Evolutionary conservation across 2,797 vertebrate species (phyloP), one percentile per base, ranked within the genome.

Genomic region (Anas bahamensis): DNA sequence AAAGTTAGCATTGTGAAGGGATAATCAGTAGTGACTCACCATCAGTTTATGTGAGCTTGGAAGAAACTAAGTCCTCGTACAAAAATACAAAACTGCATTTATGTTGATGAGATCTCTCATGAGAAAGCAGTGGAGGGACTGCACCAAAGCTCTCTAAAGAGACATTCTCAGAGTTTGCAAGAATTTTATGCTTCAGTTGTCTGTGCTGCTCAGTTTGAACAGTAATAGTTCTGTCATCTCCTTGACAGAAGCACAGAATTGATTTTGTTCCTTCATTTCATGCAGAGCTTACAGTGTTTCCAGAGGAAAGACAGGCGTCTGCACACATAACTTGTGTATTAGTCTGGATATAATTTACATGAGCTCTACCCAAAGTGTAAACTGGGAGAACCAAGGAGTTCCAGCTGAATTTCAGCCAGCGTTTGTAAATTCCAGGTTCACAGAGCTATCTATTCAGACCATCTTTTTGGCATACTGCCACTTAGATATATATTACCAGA

Each of bases 181-280:
- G 66, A 74, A 88, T 90, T 77, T 89, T 72, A 56, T 60, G 69
- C 70, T 93, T 86, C 77, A 76, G 78, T 56, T 77, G 72, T 57
- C 79, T 86, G 31, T 41, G 46, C 65, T 69, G 52, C 75, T 93
- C 75, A 69, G 59, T 87, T 90, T 87, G 78, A 93, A 56, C 93
- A 81, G n/a, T 52, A 78, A 93, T 81, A 85, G 72, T 66, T 83
- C 80, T 78, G 69, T 66, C 93, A 86, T 63, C 59, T 88, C 84
- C 50, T 73, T 73, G 77, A 71, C 59, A 89, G 81, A 85, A 75
- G 21, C 61, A 69, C 7, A 65, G 75, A 85, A 92, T 7, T 83
- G 15, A 89, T 90, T 89, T 79, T 83, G 35, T 72, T 63, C 69
- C 78, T 93, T 89, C 60, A 48, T 48, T 59, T 66, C 72, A 2